These are phyloP conservation scores for Arizona elegans DNA, from an alignment of 2,113 vertebrate genomes.

Conservation along the genomic window DNA sequence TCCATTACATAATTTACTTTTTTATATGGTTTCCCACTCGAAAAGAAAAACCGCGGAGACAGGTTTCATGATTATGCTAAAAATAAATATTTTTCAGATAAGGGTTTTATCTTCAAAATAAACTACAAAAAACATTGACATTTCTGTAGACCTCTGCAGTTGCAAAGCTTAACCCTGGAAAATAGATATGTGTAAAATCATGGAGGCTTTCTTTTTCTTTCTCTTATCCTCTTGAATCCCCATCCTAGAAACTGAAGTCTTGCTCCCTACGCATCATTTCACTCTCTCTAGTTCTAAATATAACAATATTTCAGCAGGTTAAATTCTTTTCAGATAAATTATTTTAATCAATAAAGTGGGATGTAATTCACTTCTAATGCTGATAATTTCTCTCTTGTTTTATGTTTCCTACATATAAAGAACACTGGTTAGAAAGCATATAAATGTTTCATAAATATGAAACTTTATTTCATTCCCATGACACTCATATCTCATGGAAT, in stretches of 20 bases:
- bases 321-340: neutral
- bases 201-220: neutral
- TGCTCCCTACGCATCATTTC: neutral
- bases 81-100: constrained; percentile 5
- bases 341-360: neutral
- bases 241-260: neutral
- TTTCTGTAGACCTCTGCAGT: neutral
- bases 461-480: neutral
- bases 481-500: neutral
- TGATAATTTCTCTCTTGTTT: neutral
- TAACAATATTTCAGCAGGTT: neutral
- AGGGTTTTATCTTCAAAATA: neutral
- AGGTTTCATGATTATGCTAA: neutral
- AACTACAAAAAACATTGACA: neutral
- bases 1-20: neutral
- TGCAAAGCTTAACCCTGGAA: neutral
- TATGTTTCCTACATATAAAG: neutral
- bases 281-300: neutral
- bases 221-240: neutral
- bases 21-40: neutral
- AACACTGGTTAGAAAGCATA: neutral
- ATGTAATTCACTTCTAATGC: neutral
- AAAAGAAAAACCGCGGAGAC: constrained; percentile 6
- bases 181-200: neutral
- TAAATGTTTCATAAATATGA: too few species aligned